Conservation (phyloP, 2,113 vertebrate species). For the Alligator sinensis region DNA sequence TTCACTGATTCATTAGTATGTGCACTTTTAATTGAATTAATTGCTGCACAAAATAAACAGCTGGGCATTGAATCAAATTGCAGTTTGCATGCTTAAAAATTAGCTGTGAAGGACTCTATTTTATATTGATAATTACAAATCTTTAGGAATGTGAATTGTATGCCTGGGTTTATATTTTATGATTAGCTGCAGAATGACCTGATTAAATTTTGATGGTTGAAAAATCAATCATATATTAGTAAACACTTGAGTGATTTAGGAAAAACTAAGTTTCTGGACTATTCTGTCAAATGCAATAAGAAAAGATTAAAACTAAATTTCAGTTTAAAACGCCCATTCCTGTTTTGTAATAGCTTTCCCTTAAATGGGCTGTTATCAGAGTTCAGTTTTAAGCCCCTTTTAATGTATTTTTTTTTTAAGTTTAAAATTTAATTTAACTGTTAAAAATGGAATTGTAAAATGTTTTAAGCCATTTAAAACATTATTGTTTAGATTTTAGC, state of each 20-base stretch:
- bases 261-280: conserved; percentile 3
- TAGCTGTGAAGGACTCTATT: conserved; percentile 25
- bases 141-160: conserved; percentile 27
- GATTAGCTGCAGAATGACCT: conserved; percentile 36
- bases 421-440: background rate
- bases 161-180: conserved; percentile 33
- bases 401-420: background rate
- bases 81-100: conserved; percentile 10
- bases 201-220: conserved; percentile 24
- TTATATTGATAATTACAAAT: conserved; percentile 41
- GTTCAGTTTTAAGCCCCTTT: too few relatives aligned
- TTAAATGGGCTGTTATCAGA: too few relatives aligned
- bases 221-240: conserved; percentile 3
- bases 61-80: background rate
- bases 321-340: background rate
- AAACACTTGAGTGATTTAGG: conserved; percentile 23
- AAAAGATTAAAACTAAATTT: background rate
- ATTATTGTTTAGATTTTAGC: background rate
- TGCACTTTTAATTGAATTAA: conserved; percentile 56
- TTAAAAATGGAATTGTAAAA: background rate
- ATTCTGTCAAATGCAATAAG: background rate
- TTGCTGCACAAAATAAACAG: conserved; percentile 37
- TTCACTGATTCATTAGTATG: conserved; percentile 36
- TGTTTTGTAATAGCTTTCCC: background rate
- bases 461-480: background rate